Conservation (phyloP, 2,888 invertebrate genomes). For the Sinodicranocentrus sp. region DNA sequence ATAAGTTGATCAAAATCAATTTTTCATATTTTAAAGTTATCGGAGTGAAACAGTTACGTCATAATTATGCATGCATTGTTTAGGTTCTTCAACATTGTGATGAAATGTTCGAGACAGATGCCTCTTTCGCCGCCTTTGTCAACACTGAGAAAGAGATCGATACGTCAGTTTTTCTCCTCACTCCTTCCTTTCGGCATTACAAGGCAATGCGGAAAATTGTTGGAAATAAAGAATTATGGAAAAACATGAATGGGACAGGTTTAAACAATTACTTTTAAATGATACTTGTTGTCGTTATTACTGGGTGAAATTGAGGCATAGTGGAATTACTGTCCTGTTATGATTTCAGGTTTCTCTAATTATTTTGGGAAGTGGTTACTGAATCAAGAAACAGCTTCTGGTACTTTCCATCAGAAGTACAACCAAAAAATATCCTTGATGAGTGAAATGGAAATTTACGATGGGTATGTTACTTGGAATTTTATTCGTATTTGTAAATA, state of each 20-base stretch:
- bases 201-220: conserved; percentile 33
- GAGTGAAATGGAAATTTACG: conserved; percentile 15
- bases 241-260: too few relatives aligned
- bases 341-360: conserved; percentile 4
- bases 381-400: conserved; percentile 1
- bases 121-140: conserved; percentile 12
- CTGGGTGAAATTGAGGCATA: too few relatives aligned
- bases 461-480: conserved; percentile 22
- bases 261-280: too few relatives aligned
- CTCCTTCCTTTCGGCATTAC: conserved; percentile 27
- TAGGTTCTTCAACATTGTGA: conserved; percentile 55
- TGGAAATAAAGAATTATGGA: conserved; percentile 35
- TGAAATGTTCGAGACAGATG: conserved; percentile 32
- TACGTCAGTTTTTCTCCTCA: conserved; percentile 47
- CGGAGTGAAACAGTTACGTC: too few relatives aligned
- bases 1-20: too few relatives aligned
- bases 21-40: too few relatives aligned
- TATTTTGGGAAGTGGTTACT: conserved; percentile 48
- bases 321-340: background rate
- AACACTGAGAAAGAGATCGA: background rate
- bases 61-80: too few relatives aligned
- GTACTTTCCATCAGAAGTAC: conserved; percentile 1
- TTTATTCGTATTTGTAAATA: background rate
- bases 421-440: conserved; percentile 26
- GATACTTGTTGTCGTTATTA: too few relatives aligned